phyloP scores from a whole-genome alignment of 2,113 vertebrate genomes.

The Saccopteryx bilineata region DNA sequence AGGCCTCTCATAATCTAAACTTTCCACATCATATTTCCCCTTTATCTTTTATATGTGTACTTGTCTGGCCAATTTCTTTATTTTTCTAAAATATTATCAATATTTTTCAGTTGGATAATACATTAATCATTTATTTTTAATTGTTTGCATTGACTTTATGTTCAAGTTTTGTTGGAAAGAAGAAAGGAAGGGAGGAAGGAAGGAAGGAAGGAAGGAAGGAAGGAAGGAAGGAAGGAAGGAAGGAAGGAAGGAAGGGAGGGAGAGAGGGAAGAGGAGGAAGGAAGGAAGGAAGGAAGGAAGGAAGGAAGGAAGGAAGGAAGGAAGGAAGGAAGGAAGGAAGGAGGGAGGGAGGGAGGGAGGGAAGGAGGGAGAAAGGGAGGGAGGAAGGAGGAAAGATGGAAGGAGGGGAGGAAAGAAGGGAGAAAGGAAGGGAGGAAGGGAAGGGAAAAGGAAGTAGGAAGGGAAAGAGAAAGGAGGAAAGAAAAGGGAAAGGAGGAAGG shows the following conservation, averaged over 20 bases:
- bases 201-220: background rate
- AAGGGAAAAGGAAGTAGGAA: background rate
- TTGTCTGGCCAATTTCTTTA: background rate
- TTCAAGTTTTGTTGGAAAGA: background rate
- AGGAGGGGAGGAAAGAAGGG: background rate
- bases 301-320: background rate
- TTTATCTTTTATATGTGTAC: background rate
- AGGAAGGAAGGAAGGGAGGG: too few species aligned
- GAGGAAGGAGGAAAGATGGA: background rate
- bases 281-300: background rate
- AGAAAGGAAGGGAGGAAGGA: background rate
- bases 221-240: background rate
- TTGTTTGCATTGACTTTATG: background rate
- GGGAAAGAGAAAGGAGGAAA: too few species aligned
- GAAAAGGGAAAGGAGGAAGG: background rate
- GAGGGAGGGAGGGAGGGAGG: background rate
- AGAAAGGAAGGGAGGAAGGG: background rate
- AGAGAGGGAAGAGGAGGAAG: too few species aligned
- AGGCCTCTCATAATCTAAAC: background rate
- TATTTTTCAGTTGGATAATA: background rate
- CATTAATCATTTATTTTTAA: background rate
- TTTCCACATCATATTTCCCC: accelerated
- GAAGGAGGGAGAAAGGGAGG: too few species aligned
- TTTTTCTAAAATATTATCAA: background rate
- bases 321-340: background rate